Conservation (phyloP, 2,888 invertebrate species). For the Morpho helenor region DNA sequence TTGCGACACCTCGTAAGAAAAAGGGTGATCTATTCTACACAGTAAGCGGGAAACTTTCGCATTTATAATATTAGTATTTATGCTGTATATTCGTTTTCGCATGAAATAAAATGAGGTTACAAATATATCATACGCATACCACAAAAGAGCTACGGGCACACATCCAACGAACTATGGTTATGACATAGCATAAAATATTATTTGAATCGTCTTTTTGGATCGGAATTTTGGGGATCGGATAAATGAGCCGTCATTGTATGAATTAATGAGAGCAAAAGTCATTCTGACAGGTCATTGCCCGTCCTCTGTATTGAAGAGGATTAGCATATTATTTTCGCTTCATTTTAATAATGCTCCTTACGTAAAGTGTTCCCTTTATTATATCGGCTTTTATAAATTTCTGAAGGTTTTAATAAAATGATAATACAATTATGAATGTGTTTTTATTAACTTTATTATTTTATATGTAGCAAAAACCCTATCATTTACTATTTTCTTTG, state of each 20-base stretch:
- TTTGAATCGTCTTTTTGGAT: slow-evolving; percentile 17
- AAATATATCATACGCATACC: too few relatives aligned
- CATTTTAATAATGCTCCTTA: slow-evolving; percentile 9
- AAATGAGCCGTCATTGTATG: slow-evolving; percentile 17
- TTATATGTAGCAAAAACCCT: too few relatives aligned
- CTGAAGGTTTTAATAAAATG: too few relatives aligned
- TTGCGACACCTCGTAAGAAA: too few relatives aligned
- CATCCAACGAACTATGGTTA: slow-evolving; percentile 18
- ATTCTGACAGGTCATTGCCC: slow-evolving; percentile 16
- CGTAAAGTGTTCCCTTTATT: slow-evolving; percentile 2
- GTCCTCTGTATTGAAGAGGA: slow-evolving; percentile 7
- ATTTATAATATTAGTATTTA: too few relatives aligned
- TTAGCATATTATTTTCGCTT: slow-evolving; percentile 14
- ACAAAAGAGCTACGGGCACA: background rate
- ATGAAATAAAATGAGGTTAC: too few relatives aligned
- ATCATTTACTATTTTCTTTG: too few relatives aligned
- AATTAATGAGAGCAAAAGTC: slow-evolving; percentile 17
- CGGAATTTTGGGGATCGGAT: slow-evolving; percentile 11
- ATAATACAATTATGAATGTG: too few relatives aligned
- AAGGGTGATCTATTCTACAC: too few relatives aligned
- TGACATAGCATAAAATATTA: slow-evolving; percentile 21
- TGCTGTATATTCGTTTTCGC: too few relatives aligned
- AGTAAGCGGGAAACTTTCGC: too few relatives aligned
- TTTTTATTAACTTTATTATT: too few relatives aligned
- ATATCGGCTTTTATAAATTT: background rate